phyloP scores from a whole-genome alignment of 2,113 vertebrate species.

The Dasypus novemcinctus region DNA sequence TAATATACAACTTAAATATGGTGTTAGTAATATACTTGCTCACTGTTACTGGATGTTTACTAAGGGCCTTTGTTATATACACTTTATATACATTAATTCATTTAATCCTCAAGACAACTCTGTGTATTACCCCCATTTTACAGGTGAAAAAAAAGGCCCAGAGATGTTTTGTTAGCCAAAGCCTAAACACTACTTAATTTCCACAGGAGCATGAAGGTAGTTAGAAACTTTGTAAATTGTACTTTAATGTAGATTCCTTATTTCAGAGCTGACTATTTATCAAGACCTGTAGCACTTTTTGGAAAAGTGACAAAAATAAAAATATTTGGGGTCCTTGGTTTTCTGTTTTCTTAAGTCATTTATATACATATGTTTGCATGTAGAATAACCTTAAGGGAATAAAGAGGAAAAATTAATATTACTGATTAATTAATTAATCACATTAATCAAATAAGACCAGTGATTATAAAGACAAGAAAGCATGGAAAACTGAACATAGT shows the following conservation, averaged over 20 bases:
- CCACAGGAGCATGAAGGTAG: neutral
- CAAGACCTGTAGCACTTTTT: neutral
- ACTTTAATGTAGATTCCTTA: neutral
- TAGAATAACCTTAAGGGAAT: neutral
- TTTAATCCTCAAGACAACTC: neutral
- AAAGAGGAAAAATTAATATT: neutral
- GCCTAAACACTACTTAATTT: neutral
- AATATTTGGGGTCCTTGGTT: neutral
- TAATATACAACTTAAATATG: neutral
- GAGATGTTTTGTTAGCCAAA: neutral
- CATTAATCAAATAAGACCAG: neutral
- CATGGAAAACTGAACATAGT: neutral
- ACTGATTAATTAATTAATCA: neutral
- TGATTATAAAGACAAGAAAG: neutral
- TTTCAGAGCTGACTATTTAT: neutral
- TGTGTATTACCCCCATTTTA: neutral
- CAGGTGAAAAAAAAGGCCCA: neutral
- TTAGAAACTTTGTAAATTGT: neutral
- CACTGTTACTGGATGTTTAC: neutral
- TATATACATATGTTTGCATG: neutral
- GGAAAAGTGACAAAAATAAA: neutral
- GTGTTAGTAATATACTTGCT: neutral
- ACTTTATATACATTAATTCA: neutral
- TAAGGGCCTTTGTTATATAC: neutral
- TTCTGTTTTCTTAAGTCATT: conserved; percentile 32